Conservation (phyloP, 2,888 invertebrate species). For the Lochmaea crataegi region DNA sequence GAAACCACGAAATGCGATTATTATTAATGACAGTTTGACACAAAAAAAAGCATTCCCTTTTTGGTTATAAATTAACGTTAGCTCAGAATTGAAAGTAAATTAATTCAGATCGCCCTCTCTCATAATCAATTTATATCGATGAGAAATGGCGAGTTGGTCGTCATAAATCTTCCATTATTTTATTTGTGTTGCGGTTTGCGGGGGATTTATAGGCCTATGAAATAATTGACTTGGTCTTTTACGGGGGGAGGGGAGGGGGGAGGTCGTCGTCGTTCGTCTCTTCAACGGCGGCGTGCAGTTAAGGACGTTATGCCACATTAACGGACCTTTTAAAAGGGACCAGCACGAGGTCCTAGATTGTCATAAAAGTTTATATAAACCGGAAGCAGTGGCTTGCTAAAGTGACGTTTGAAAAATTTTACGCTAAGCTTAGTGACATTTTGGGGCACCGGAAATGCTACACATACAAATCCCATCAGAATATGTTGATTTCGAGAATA, state of each 20-base stretch:
- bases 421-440: no score
- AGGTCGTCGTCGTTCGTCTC: not conserved
- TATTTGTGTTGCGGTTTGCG: constrained; percentile 38
- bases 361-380: constrained; percentile 36
- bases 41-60: no score
- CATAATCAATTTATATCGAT: constrained; percentile 36
- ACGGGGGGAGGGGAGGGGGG: no score
- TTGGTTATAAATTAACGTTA: no score
- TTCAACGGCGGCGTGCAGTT: constrained; percentile 32
- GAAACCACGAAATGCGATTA: no score
- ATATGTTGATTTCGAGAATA: no score
- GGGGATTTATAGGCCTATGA: constrained; percentile 40
- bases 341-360: constrained; percentile 49
- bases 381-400: constrained; percentile 25
- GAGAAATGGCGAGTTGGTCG: constrained; percentile 28
- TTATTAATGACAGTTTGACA: no score
- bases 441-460: no score
- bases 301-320: constrained; percentile 47
- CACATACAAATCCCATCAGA: no score
- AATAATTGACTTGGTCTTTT: constrained; percentile 42
- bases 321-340: constrained; percentile 46
- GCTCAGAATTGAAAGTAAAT: constrained; percentile 5
- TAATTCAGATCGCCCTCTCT: constrained; percentile 29
- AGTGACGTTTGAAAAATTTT: not conserved
- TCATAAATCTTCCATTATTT: constrained; percentile 40